A percentile compares a stretch with the other conserved stretches of the same genome.
Conservation (phyloP, 2,888 invertebrate species). For the Drosophila anomelani region DNA sequence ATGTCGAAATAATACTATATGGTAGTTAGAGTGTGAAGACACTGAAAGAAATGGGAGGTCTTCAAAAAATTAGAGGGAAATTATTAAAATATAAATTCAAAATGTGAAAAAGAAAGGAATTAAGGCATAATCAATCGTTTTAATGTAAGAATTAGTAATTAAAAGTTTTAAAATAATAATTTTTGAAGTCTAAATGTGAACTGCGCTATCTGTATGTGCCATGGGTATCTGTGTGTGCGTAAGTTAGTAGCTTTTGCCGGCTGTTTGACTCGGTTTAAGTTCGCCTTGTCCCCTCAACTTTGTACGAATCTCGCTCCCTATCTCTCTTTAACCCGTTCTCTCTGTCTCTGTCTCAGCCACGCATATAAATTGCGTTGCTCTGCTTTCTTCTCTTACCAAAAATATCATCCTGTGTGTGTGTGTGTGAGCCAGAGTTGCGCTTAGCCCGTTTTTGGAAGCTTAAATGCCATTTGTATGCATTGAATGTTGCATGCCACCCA, state of each 20-base stretch:
- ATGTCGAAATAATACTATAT: constrained; percentile 34
- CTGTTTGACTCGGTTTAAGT: constrained; percentile 76
- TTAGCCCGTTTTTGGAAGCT: constrained; percentile 74
- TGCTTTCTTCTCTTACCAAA: background rate
- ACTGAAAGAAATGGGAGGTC: background rate
- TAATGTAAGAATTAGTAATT: background rate
- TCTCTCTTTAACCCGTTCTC: constrained; percentile 25
- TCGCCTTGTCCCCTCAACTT: constrained; percentile 55
- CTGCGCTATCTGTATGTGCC: constrained; percentile 21
- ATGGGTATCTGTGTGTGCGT: constrained; percentile 48
- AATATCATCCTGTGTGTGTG: constrained; percentile 27
- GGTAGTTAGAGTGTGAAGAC: constrained; percentile 17
- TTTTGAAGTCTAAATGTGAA: constrained; percentile 13
- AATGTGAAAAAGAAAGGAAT: background rate
- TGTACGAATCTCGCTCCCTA: constrained; percentile 28
- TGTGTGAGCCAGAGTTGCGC: constrained; percentile 55
- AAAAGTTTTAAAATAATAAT: background rate
- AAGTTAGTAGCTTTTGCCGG: constrained; percentile 76
- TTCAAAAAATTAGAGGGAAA: background rate
- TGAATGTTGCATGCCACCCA: constrained; percentile 76
- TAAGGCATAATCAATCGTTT: background rate
- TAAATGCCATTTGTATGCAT: constrained; percentile 83
- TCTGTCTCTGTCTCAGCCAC: constrained; percentile 63
- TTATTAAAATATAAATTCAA: background rate
- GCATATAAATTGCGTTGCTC: constrained; percentile 77